Conservation (phyloP, 2,113 vertebrate genomes). For the Ailurus styani region DNA sequence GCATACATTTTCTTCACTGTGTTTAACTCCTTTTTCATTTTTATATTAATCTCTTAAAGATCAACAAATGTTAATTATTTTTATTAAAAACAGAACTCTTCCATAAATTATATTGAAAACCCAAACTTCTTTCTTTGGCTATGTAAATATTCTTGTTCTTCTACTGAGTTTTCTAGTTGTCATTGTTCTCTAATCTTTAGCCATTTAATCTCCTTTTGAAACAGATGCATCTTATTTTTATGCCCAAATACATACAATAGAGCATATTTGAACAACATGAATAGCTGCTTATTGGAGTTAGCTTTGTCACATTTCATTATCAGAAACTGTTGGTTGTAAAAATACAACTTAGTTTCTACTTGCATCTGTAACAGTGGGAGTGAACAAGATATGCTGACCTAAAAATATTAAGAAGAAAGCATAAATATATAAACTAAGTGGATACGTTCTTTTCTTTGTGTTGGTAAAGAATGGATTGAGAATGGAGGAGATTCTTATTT, state of each 20-base stretch:
- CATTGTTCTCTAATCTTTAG: constrained; percentile 24
- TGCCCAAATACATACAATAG: neutral
- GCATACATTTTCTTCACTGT: neutral
- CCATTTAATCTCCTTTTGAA: constrained; percentile 3
- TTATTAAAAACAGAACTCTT: neutral
- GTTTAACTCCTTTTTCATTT: neutral
- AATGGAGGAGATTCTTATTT: neutral
- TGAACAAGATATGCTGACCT: neutral
- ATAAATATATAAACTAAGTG: neutral
- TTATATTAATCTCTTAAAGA: neutral
- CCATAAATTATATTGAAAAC: constrained; percentile 10
- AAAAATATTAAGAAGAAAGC: neutral
- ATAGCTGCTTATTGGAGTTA: constrained; percentile 37
- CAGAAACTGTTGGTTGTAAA: constrained; percentile 21
- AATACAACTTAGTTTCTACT: constrained; percentile 4
- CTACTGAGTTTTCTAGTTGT: neutral
- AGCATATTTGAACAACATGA: neutral
- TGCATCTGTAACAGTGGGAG: neutral
- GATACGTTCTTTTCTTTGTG: neutral
- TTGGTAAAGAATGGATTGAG: neutral
- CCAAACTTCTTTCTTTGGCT: neutral
- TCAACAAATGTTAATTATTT: neutral
- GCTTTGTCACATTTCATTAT: constrained; percentile 24
- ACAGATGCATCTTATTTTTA: neutral
- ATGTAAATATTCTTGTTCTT: neutral